A percentile compares a stretch with the other conserved stretches of the same genome.
phyloP scores from a whole-genome alignment of 2,888 invertebrate genomes.

The Hyposoter dolosus region DNA sequence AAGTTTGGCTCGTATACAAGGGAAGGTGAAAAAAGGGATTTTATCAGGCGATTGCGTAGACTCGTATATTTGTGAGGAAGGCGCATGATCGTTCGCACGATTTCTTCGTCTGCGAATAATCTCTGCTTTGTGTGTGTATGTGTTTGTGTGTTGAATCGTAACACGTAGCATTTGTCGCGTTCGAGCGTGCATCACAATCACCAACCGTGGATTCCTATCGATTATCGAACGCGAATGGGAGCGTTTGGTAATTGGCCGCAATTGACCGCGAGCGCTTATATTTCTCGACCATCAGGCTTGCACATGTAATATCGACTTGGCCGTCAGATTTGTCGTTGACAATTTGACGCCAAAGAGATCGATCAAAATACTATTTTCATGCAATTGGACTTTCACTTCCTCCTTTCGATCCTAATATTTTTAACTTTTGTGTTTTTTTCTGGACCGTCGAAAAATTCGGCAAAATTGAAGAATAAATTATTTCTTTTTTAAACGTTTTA shows the following conservation, averaged over 20 bases:
- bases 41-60: conserved; percentile 23
- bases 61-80: conserved; percentile 37
- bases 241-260: conserved; percentile 79
- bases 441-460: background rate
- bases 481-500: background rate
- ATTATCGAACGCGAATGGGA: conserved; percentile 74
- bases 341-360: conserved; percentile 20
- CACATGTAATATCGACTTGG: background rate
- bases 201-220: conserved; percentile 77
- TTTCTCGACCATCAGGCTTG: conserved; percentile 64
- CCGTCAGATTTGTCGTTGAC: conserved; percentile 11
- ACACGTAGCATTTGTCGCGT: conserved; percentile 47
- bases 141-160: background rate
- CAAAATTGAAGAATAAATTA: background rate
- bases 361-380: background rate
- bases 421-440: background rate
- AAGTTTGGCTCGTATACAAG: conserved; percentile 34
- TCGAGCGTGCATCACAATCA: conserved; percentile 68
- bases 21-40: conserved; percentile 22
- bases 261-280: conserved; percentile 77
- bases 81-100: conserved; percentile 31
- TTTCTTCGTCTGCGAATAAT: background rate
- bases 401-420: background rate
- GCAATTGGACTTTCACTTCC: background rate
- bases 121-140: background rate